These are phyloP conservation scores for Sipha maydis DNA, from an alignment of 2,888 invertebrate species.

Conservation along the genomic window DNA sequence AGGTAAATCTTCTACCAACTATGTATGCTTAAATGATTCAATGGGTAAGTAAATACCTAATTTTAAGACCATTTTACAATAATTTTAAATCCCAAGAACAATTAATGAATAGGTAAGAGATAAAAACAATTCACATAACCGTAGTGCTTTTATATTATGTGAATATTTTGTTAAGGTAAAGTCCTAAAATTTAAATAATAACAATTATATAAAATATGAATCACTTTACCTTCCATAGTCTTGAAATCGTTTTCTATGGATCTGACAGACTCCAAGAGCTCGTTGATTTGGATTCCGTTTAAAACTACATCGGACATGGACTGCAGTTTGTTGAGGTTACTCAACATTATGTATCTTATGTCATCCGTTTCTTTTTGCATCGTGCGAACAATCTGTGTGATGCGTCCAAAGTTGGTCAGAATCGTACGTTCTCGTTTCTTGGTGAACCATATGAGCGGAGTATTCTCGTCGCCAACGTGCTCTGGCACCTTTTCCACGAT, in stretches of 20 bases:
- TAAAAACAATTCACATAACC: neutral
- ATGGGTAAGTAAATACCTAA: no score
- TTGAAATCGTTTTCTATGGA: slow-evolving; percentile 51
- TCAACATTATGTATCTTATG: slow-evolving; percentile 35
- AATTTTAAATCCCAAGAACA: neutral
- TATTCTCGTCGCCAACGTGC: neutral
- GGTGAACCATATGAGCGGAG: slow-evolving; percentile 33
- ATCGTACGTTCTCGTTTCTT: slow-evolving; percentile 46
- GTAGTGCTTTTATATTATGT: slow-evolving; percentile 38
- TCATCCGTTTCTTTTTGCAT: slow-evolving; percentile 23
- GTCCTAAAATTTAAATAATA: neutral
- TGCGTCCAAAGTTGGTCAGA: slow-evolving; percentile 8
- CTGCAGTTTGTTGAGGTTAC: slow-evolving; percentile 37
- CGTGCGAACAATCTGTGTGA: slow-evolving; percentile 7
- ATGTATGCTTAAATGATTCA: no score
- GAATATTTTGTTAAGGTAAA: neutral
- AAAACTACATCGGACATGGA: slow-evolving; percentile 21
- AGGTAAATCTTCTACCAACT: no score
- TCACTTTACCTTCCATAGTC: slow-evolving; percentile 48
- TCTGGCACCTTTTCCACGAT: slow-evolving; percentile 16
- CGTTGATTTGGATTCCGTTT: slow-evolving; percentile 54
- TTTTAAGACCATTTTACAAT: neutral
- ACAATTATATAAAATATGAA: neutral
- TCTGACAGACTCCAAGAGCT: slow-evolving; percentile 48
- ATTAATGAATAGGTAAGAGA: neutral